A percentile compares a stretch with the other conserved stretches of the same genome.
These are phyloP conservation scores for Anthopleura sola DNA, from an alignment of 64 coral and sea anemone genomes.

Conservation along the genomic window DNA sequence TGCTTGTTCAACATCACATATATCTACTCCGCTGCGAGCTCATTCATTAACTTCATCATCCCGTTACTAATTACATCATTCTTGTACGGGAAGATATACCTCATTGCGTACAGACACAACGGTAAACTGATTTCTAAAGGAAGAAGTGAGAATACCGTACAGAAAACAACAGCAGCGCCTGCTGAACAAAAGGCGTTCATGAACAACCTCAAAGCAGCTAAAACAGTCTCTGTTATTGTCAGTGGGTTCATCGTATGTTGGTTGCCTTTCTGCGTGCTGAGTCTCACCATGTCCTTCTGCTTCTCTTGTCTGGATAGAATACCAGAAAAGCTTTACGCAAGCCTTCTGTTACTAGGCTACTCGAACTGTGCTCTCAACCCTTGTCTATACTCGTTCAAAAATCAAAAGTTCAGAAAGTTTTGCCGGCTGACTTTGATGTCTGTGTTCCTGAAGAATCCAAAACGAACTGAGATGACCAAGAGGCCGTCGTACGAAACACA, in stretches of 20 bases:
- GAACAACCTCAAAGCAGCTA: slow-evolving; percentile 75
- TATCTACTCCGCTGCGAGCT: slow-evolving; percentile 64
- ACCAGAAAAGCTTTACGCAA: slow-evolving; percentile 4
- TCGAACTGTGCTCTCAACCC: slow-evolving; percentile 77
- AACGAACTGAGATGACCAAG: not conserved
- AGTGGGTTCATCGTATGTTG: slow-evolving; percentile 68
- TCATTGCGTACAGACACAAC: slow-evolving; percentile 57
- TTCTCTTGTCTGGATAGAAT: not conserved
- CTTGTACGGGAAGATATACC: slow-evolving; percentile 78
- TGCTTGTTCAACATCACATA: slow-evolving; percentile 65
- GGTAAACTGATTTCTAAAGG: not conserved
- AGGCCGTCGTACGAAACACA: not conserved
- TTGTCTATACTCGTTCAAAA: slow-evolving; percentile 77
- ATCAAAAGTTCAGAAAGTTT: slow-evolving; percentile 54
- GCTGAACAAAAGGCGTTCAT: slow-evolving; percentile 6
- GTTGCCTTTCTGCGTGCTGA: slow-evolving; percentile 49
- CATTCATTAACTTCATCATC: slow-evolving; percentile 77
- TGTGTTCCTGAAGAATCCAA: not conserved
- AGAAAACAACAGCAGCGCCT: slow-evolving; percentile 7
- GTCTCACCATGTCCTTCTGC: slow-evolving; percentile 29
- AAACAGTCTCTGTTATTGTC: slow-evolving; percentile 67
- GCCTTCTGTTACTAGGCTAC: slow-evolving; percentile 59
- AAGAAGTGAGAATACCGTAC: not conserved
- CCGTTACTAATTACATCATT: slow-evolving; percentile 63
- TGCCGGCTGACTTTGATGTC: not conserved